Conservation (phyloP, 1,140 invertebrate genomes). For the Dendroctonus valens region DNA sequence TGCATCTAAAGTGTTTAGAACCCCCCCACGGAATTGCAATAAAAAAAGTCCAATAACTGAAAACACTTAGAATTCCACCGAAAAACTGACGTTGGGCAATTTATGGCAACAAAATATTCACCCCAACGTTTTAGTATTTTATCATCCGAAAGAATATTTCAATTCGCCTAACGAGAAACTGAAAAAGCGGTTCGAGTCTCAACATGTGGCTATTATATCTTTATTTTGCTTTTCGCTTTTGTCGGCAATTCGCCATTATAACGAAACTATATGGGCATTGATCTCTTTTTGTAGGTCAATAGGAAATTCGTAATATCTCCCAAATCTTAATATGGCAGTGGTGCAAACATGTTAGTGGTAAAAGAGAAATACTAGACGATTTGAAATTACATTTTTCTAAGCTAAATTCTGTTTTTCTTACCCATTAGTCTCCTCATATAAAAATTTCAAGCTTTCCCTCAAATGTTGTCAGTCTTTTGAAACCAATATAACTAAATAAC, state of each 20-base stretch:
- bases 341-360: no score
- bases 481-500: no score
- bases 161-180: constrained; percentile 15
- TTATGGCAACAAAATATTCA: constrained; percentile 9
- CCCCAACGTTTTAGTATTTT: constrained; percentile 12
- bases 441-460: no score
- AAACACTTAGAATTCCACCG: background rate
- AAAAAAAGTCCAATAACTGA: background rate
- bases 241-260: background rate
- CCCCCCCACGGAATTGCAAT: background rate
- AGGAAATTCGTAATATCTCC: no score
- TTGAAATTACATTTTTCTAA: no score
- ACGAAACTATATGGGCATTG: background rate
- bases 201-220: constrained; percentile 14
- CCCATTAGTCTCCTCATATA: no score
- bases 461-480: no score
- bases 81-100: no score
- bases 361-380: no score
- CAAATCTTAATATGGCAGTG: no score
- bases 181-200: constrained; percentile 11
- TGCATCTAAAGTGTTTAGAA: background rate
- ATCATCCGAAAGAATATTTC: constrained; percentile 11
- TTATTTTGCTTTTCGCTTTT: constrained; percentile 5
- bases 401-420: no score
- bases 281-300: no score